Conservation (phyloP, 2,113 vertebrate genomes). For the Gallinago jamesoni region DNA sequence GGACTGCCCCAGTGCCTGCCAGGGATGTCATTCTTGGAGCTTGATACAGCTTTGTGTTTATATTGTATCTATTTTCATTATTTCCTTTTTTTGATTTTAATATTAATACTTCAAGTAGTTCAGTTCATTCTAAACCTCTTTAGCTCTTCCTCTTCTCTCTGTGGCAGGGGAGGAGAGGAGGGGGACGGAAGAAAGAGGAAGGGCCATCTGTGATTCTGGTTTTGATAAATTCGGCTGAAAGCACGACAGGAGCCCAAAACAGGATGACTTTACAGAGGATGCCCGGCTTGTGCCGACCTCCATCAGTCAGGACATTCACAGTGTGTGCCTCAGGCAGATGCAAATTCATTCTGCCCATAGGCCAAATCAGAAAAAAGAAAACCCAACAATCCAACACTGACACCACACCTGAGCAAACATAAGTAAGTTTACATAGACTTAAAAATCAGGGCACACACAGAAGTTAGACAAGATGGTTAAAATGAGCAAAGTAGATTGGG, state of each 20-base stretch:
- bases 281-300: not conserved
- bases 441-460: not conserved
- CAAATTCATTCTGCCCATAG: not conserved
- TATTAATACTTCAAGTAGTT: no score
- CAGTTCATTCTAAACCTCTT: no score
- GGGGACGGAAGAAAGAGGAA: no score
- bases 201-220: no score
- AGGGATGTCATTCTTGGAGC: no score
- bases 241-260: not conserved
- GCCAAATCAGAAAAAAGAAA: not conserved
- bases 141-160: no score
- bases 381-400: not conserved
- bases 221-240: no score
- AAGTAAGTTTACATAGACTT: not conserved
- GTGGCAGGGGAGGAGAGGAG: no score
- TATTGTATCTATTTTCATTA: no score
- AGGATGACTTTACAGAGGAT: not conserved
- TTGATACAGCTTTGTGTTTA: no score
- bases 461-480: not conserved
- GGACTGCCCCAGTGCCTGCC: no score
- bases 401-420: rapidly evolving
- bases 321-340: not conserved
- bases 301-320: not conserved
- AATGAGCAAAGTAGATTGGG: not conserved
- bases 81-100: no score